Evolutionary conservation across 2,797 vertebrate species (phyloP).

Genomic region (Atherinosoma microstoma): DNA sequence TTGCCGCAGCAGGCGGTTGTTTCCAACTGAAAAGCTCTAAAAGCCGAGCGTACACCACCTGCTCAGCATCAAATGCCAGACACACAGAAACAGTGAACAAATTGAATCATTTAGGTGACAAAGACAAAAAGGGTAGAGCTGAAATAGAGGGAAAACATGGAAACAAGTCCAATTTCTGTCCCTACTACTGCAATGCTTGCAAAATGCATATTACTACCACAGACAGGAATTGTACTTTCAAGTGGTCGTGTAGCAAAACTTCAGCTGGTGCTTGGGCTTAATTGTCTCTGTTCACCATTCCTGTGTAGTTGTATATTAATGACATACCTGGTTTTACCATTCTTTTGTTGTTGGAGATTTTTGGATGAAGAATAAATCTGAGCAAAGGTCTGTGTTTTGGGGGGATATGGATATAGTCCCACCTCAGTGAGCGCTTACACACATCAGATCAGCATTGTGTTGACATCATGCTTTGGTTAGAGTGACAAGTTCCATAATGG

Average conservation of each 20-base stretch:
- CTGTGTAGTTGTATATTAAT: neutral
- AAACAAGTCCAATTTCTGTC: neutral
- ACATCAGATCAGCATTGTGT: neutral
- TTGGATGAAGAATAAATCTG: too few relatives aligned
- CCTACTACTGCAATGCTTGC: neutral
- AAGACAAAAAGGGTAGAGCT: neutral
- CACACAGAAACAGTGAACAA: conserved; percentile 7
- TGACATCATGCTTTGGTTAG: neutral
- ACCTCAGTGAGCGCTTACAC: neutral
- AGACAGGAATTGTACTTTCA: too few relatives aligned
- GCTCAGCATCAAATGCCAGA: conserved; percentile 5
- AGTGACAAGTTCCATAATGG: neutral
- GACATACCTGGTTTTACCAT: neutral
- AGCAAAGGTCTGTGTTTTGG: too few relatives aligned
- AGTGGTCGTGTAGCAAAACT: too few relatives aligned
- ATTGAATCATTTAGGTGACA: neutral
- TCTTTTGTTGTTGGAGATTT: neutral
- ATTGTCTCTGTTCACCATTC: neutral
- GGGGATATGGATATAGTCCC: too few relatives aligned
- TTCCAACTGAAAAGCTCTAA: conserved; percentile 16
- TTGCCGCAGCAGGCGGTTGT: conserved; percentile 10
- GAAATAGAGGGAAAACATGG: neutral
- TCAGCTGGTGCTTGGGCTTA: neutral
- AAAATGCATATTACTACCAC: neutral
- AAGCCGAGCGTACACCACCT: conserved; percentile 7